A percentile compares a stretch with the other conserved stretches of the same genome.
phyloP scores from a whole-genome alignment of 2,797 vertebrate genomes.

The Sphaeramia orbicularis region DNA sequence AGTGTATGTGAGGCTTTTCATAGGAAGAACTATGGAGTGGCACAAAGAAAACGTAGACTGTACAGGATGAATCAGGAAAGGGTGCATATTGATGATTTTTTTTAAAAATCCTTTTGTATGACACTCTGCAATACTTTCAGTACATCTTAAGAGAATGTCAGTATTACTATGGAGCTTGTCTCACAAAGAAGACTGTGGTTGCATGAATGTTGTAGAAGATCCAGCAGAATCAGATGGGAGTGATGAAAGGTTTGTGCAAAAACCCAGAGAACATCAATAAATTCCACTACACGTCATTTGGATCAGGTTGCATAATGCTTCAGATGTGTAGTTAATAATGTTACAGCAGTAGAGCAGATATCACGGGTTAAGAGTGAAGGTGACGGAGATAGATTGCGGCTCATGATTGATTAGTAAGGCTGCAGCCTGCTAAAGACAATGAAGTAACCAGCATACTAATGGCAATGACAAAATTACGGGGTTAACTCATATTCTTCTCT shows the following conservation, averaged over 20 bases:
- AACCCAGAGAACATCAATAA: constrained; percentile 49
- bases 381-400: constrained; percentile 54
- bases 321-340: constrained; percentile 31
- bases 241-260: constrained; percentile 58
- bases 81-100: constrained; percentile 33
- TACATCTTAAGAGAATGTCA: constrained; percentile 43
- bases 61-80: constrained; percentile 55
- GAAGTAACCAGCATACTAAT: constrained; percentile 39
- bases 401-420: constrained; percentile 57
- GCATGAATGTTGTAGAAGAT: constrained; percentile 41
- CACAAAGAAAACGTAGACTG: constrained; percentile 50
- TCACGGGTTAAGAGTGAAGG: constrained; percentile 47
- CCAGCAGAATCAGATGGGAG: constrained; percentile 33
- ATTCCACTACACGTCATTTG: constrained; percentile 26
- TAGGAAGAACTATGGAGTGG: constrained; percentile 31
- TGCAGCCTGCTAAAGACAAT: constrained; percentile 51
- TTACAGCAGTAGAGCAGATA: constrained; percentile 19
- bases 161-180: constrained; percentile 27
- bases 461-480: constrained; percentile 47
- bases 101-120: constrained; percentile 14
- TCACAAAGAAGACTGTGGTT: constrained; percentile 25
- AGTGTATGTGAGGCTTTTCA: constrained; percentile 65
- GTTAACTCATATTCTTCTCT: constrained; percentile 61
- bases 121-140: constrained; percentile 28
- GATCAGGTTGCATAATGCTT: constrained; percentile 16